Conservation (phyloP, 2,113 vertebrate species). For the Thalassarche chlororhynchos region DNA sequence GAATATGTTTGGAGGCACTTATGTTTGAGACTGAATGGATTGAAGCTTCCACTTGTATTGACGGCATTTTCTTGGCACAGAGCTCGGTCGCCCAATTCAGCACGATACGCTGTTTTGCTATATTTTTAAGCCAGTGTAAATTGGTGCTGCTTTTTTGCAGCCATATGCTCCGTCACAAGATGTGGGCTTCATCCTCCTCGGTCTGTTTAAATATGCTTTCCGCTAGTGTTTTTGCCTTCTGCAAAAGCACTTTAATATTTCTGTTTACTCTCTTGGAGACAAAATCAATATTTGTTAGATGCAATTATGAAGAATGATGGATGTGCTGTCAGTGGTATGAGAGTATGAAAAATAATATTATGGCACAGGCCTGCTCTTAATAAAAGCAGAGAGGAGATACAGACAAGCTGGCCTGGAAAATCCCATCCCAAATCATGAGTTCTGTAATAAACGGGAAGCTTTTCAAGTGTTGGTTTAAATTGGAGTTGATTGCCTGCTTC, state of each 20-base stretch:
- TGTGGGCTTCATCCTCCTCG: neutral
- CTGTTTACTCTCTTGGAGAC: conserved; percentile 41
- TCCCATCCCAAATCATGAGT: neutral
- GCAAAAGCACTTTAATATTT: conserved; percentile 17
- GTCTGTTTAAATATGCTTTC: neutral
- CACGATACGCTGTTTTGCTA: accelerated
- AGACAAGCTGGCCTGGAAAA: neutral
- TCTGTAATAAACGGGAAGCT: neutral
- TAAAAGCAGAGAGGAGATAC: neutral
- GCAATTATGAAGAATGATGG: conserved; percentile 57
- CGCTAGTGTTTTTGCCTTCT: neutral
- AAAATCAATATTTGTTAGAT: conserved; percentile 52
- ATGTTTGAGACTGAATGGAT: accelerated
- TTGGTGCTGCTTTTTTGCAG: neutral
- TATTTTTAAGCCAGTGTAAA: accelerated
- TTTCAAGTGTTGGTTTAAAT: neutral
- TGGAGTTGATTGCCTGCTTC: neutral
- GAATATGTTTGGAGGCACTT: neutral
- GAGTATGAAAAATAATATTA: neutral
- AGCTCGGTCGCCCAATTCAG: accelerated
- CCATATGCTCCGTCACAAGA: neutral
- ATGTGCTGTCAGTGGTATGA: neutral
- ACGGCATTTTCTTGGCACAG: accelerated
- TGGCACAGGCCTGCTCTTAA: neutral
- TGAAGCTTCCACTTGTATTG: neutral